phyloP scores from a whole-genome alignment of 1,140 invertebrate genomes.

The Caenorhabditis brenneri region DNA sequence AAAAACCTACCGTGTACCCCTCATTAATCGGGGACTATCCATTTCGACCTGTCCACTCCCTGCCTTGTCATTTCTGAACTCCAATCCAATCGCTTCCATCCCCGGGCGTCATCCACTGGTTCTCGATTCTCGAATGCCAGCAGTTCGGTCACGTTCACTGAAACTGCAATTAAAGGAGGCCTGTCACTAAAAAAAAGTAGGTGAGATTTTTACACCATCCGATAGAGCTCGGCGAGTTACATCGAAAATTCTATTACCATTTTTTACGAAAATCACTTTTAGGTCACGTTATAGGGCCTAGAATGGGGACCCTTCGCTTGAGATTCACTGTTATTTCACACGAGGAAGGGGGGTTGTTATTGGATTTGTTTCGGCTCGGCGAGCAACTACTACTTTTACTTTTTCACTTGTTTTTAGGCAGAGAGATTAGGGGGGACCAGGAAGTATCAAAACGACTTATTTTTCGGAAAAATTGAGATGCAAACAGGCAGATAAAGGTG shows the following conservation, averaged over 20 bases:
- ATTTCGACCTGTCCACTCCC: constrained; percentile 70
- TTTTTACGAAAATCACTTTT: no score
- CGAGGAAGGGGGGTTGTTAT: neutral
- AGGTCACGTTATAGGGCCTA: neutral
- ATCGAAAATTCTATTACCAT: no score
- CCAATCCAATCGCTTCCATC: constrained; percentile 67
- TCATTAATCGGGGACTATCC: constrained; percentile 77
- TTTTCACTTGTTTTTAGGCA: neutral
- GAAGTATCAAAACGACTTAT: no score
- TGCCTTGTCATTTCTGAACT: constrained; percentile 63
- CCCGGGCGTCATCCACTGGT: constrained; percentile 32
- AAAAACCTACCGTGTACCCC: constrained; percentile 54
- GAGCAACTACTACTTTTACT: neutral
- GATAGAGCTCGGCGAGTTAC: no score
- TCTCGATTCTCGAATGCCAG: constrained; percentile 64
- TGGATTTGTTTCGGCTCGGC: neutral
- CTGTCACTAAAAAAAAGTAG: no score
- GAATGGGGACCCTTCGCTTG: no score
- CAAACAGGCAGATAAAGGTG: no score
- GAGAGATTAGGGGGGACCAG: neutral
- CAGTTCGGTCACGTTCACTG: constrained; percentile 67
- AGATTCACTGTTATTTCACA: no score
- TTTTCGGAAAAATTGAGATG: no score
- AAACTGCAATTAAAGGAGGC: constrained; percentile 54
- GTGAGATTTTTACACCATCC: no score